Conservation (phyloP, 2,113 vertebrate genomes). For the Corapipo altera region DNA sequence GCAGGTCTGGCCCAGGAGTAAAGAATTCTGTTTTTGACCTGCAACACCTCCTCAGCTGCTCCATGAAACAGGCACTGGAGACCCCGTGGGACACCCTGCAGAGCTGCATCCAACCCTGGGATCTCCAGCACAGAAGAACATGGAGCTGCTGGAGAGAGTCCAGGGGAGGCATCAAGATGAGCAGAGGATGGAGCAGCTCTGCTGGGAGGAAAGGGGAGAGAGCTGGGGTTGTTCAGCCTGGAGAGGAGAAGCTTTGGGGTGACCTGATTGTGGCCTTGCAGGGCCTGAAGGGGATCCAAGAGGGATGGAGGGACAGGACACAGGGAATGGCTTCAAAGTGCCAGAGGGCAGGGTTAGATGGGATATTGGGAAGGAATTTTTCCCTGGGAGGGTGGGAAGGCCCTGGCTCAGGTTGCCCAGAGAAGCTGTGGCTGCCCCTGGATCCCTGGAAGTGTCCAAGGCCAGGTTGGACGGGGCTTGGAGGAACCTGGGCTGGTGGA, state of each 20-base stretch:
- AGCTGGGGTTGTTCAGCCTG: not conserved
- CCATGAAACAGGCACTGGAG: not conserved
- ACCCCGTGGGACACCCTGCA: not conserved
- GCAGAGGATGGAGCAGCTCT: not conserved
- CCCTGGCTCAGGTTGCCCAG: not conserved
- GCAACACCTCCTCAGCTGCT: fast-evolving
- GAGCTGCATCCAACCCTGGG: not conserved
- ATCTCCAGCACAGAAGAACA: not conserved
- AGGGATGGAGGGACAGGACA: not conserved
- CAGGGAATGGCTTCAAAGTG: not conserved
- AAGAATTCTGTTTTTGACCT: not conserved
- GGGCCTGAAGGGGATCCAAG: fast-evolving
- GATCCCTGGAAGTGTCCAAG: not conserved
- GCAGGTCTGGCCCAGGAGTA: fast-evolving
- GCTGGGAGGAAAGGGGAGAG: not conserved
- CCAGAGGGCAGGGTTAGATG: fast-evolving
- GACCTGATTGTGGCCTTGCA: fast-evolving
- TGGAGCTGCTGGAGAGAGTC: not conserved
- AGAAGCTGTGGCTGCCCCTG: not conserved
- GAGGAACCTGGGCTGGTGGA: fast-evolving
- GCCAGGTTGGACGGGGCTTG: not conserved
- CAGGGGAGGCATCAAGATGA: not conserved
- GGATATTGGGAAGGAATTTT: fast-evolving
- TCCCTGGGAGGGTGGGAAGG: fast-evolving
- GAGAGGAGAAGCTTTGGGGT: fast-evolving